Evolutionary conservation across 2,113 vertebrate species (phyloP).

Genomic region (Dissostichus mawsoni): DNA sequence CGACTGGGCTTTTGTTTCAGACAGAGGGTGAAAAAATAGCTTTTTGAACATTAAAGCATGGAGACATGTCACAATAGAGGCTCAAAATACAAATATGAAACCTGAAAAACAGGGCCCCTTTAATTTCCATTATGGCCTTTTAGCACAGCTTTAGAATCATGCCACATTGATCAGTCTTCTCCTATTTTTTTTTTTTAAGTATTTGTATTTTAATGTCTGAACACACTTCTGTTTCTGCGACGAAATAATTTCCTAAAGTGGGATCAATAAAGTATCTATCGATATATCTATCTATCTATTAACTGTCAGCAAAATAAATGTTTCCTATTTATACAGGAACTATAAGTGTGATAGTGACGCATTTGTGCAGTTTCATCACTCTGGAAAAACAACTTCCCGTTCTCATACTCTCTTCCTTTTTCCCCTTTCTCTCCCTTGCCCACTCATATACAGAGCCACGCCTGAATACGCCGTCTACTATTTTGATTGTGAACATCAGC

Average conservation of each 20-base stretch:
- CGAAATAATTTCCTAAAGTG: no score
- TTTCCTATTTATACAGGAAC: neutral
- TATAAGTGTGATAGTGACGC: neutral
- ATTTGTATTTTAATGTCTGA: no score
- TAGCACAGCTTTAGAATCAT: neutral
- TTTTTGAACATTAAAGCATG: no score
- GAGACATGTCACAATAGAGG: no score
- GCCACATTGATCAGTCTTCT: neutral
- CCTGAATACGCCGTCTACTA: slow-evolving; percentile 47
- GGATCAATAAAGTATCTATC: no score
- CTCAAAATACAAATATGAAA: no score
- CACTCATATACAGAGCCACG: slow-evolving; percentile 30
- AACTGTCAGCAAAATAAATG: neutral
- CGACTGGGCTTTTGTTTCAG: no score
- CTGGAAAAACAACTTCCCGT: slow-evolving; percentile 56
- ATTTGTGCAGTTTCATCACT: slow-evolving; percentile 15
- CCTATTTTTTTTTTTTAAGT: no score
- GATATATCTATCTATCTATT: no score
- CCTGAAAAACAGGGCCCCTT: no score
- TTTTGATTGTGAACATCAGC: slow-evolving; percentile 79
- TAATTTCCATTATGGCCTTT: neutral
- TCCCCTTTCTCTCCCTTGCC: neutral
- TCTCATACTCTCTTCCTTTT: slow-evolving; percentile 52
- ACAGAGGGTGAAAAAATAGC: no score
- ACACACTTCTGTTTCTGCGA: no score